Conservation (phyloP, 2,113 vertebrate species). For the Bambusicola thoracicus region DNA sequence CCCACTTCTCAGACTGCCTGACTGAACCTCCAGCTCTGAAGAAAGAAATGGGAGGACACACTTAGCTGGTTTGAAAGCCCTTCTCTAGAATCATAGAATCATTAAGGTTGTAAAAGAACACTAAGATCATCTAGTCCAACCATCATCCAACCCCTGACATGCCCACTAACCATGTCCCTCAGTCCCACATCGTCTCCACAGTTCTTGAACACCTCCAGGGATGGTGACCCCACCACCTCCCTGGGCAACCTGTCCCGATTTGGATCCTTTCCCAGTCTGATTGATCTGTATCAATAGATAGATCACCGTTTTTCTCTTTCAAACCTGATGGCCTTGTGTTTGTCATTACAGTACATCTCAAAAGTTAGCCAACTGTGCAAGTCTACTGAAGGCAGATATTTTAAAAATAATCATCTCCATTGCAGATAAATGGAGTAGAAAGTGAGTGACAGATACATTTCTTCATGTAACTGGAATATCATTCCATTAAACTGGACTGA, state of each 20-base stretch:
- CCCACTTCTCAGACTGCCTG: neutral
- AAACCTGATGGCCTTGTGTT: neutral
- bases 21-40: neutral
- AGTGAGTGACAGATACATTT: neutral
- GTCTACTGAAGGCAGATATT: neutral
- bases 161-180: too few relatives aligned
- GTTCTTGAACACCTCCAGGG: too few relatives aligned
- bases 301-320: neutral
- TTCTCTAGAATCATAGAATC: neutral
- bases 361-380: neutral
- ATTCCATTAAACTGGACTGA: neutral
- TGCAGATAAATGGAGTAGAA: neutral
- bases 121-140: too few relatives aligned
- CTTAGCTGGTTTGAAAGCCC: neutral
- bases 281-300: neutral
- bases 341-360: neutral
- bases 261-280: neutral
- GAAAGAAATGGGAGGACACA: neutral
- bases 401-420: neutral
- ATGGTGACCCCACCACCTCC: too few relatives aligned
- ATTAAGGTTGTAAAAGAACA: too few relatives aligned
- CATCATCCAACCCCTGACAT: too few relatives aligned
- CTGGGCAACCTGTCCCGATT: neutral
- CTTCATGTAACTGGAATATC: slow-evolving; percentile 7
- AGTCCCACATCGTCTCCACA: too few relatives aligned